Evolutionary conservation across 2,888 invertebrate genomes (phyloP).

Genomic region (Cephus rjabovi): DNA sequence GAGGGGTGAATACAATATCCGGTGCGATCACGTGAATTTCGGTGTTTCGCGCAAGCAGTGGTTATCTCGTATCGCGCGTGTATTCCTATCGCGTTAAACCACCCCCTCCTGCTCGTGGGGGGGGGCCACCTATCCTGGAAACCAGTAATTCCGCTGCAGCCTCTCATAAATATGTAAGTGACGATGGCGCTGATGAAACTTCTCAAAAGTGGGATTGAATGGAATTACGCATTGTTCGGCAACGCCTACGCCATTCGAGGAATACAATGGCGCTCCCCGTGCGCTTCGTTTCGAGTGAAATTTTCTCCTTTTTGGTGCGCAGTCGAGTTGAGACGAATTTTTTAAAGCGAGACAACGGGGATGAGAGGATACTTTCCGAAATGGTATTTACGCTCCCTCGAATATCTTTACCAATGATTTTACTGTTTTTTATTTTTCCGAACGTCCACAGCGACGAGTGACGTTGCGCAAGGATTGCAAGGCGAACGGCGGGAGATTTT

Average conservation of each 20-base stretch:
- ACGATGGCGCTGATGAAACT: slow-evolving; percentile 9
- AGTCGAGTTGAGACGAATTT: not conserved
- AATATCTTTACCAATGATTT: not conserved
- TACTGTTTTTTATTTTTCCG: not conserved
- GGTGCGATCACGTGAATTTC: not conserved
- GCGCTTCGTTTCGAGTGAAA: not conserved
- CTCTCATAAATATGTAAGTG: slow-evolving; percentile 17
- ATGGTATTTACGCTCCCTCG: not conserved
- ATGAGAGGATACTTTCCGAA: not conserved
- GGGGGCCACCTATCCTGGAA: not conserved
- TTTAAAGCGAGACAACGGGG: not conserved
- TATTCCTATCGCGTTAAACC: not conserved
- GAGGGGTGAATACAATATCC: not conserved
- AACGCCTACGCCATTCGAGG: slow-evolving; percentile 16
- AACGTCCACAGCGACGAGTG: too few relatives aligned
- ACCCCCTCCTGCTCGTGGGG: not conserved
- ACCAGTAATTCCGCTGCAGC: slow-evolving; percentile 15
- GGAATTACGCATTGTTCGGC: slow-evolving; percentile 20
- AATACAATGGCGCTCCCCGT: slow-evolving; percentile 13
- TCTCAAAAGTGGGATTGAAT: slow-evolving; percentile 19
- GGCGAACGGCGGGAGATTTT: too few relatives aligned
- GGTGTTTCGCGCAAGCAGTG: not conserved
- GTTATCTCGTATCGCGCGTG: not conserved
- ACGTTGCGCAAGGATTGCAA: too few relatives aligned
- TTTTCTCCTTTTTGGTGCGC: not conserved